These are phyloP conservation scores for Drosophila nr. fundita DNA, from an alignment of 2,888 invertebrate species.

Conservation along the genomic window DNA sequence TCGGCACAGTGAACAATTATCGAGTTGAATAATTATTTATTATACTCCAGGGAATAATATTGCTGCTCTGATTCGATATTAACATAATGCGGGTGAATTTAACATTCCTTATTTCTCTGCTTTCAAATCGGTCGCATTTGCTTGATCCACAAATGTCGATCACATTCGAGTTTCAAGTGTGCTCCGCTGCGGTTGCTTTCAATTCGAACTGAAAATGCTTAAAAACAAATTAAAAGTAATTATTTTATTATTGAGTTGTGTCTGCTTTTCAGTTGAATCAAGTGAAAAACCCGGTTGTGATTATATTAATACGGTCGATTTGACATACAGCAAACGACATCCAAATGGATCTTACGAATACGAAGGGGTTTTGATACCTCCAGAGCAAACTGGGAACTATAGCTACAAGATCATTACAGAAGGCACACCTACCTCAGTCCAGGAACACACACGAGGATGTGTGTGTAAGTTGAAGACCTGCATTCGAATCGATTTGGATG, in stretches of 20 bases:
- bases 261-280: background rate
- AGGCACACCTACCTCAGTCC: background rate
- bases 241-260: background rate
- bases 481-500: background rate
- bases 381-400: constrained; percentile 35
- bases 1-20: too few relatives aligned
- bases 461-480: too few relatives aligned
- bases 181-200: background rate
- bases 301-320: constrained; percentile 52
- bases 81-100: too few relatives aligned
- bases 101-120: too few relatives aligned
- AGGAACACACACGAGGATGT: constrained; percentile 3
- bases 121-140: too few relatives aligned
- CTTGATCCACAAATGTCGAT: background rate
- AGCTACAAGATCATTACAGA: constrained; percentile 29
- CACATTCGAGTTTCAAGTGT: background rate
- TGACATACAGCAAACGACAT: constrained; percentile 37
- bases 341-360: constrained; percentile 57
- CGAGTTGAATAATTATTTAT: too few relatives aligned
- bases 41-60: too few relatives aligned
- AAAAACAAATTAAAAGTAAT: background rate
- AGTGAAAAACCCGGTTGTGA: constrained; percentile 29
- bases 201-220: background rate
- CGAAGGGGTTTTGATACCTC: constrained; percentile 50
- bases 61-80: too few relatives aligned